Evolutionary conservation across 2,113 vertebrate genomes (phyloP).

Genomic region (Pongo pygmaeus): DNA sequence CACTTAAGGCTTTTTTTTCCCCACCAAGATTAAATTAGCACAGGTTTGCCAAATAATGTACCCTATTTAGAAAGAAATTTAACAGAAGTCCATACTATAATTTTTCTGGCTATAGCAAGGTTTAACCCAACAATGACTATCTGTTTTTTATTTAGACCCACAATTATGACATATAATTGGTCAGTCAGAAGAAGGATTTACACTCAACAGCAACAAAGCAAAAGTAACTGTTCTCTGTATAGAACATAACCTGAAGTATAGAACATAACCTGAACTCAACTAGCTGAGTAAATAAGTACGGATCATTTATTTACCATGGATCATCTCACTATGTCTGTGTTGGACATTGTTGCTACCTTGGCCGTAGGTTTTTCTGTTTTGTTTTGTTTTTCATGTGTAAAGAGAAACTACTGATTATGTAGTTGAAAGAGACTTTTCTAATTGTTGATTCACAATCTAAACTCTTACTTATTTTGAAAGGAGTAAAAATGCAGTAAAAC

Average conservation of each 20-base stretch:
- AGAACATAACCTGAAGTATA: rapidly evolving
- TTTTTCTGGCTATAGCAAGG: not conserved
- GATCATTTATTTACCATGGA: no score
- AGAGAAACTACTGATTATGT: not conserved
- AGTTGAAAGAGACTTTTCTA: not conserved
- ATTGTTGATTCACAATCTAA: not conserved
- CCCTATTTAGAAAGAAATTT: not conserved
- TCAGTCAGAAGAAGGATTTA: not conserved
- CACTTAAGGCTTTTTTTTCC: not conserved
- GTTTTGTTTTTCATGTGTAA: not conserved
- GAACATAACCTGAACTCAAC: rapidly evolving
- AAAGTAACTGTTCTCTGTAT: rapidly evolving
- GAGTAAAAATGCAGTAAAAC: not conserved
- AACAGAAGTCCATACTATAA: not conserved
- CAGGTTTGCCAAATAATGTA: not conserved
- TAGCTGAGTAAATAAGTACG: rapidly evolving
- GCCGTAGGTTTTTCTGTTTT: not conserved
- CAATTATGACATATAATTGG: not conserved
- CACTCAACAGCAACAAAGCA: not conserved
- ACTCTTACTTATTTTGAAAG: not conserved
- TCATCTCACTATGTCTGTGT: not conserved
- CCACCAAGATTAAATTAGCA: not conserved
- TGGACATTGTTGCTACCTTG: not conserved
- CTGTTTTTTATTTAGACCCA: not conserved
- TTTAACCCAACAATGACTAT: not conserved